Percentiles rank a stretch among this genome's conserved stretches.
Conservation (phyloP, 2,888 invertebrate genomes). For the Coenonympha arcania region DNA sequence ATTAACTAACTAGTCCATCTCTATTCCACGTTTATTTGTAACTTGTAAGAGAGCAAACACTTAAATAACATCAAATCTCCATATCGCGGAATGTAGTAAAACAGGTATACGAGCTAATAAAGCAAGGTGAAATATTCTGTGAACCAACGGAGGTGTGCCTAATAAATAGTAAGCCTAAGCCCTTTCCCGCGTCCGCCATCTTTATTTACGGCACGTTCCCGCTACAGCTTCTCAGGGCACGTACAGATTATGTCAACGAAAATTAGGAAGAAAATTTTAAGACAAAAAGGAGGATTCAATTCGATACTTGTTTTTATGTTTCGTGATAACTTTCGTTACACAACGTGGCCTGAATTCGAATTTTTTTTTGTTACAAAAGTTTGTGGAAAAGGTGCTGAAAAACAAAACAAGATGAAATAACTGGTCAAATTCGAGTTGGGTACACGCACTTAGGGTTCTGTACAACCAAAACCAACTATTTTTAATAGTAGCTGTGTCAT, state of each 20-base stretch:
- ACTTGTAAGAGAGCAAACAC: too few species aligned
- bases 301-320: not conserved
- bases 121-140: conserved; percentile 28
- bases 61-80: conserved; percentile 15
- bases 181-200: conserved; percentile 47
- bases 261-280: conserved; percentile 14
- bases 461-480: too few species aligned
- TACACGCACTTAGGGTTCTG: too few species aligned
- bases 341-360: not conserved
- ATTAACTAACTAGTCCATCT: too few species aligned
- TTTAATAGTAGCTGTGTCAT: too few species aligned
- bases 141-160: conserved; percentile 31
- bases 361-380: not conserved
- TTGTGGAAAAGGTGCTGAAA: too few species aligned
- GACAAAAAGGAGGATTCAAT: not conserved
- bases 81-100: conserved; percentile 14
- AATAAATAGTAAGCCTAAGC: conserved; percentile 46
- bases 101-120: conserved; percentile 23
- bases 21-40: too few species aligned
- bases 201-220: conserved; percentile 64
- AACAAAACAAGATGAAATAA: too few species aligned
- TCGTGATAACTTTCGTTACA: not conserved
- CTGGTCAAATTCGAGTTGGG: too few species aligned
- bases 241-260: conserved; percentile 28
- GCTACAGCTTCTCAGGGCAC: conserved; percentile 42